These are phyloP conservation scores for Pao palembangensis DNA, from an alignment of 2,113 vertebrate species.

Conservation along the genomic window DNA sequence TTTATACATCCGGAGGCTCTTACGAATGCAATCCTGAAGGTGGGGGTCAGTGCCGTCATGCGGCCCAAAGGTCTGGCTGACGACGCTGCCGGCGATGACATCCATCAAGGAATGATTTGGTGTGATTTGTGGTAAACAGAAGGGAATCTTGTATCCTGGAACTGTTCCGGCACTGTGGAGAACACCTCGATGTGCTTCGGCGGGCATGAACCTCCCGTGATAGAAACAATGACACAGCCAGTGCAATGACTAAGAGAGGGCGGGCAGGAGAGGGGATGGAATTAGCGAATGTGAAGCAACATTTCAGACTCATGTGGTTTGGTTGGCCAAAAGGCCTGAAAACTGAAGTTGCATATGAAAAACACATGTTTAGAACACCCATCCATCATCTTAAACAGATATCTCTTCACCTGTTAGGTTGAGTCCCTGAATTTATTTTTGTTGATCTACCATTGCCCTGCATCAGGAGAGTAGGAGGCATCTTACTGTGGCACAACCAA, in stretches of 20 bases:
- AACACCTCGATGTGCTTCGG: conserved; percentile 68
- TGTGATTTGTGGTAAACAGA: conserved; percentile 39
- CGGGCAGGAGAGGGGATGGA: conserved; percentile 51
- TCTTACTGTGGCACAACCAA: too few species aligned
- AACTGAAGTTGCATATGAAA: not conserved
- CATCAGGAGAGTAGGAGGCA: too few species aligned
- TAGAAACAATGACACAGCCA: conserved; percentile 78
- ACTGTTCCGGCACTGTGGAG: conserved; percentile 54
- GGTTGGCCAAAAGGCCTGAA: not conserved
- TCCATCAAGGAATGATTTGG: conserved; percentile 44
- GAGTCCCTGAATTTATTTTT: too few species aligned
- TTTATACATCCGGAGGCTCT: conserved; percentile 69
- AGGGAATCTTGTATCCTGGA: conserved; percentile 56
- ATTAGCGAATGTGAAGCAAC: conserved; percentile 6
- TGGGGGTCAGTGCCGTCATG: conserved; percentile 48
- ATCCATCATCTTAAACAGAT: too few species aligned
- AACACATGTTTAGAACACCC: not conserved
- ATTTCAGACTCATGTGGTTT: not conserved
- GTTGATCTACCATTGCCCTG: too few species aligned
- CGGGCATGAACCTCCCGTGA: conserved; percentile 70
- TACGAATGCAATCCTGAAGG: conserved; percentile 43
- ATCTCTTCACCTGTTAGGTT: too few species aligned
- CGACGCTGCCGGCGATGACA: conserved; percentile 45
- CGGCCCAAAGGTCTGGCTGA: conserved; percentile 41
- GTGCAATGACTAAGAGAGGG: conserved; percentile 73